A percentile compares a stretch with the other conserved stretches of the same genome.
Conservation (phyloP, 2,113 vertebrate genomes). For the Hucho hucho region DNA sequence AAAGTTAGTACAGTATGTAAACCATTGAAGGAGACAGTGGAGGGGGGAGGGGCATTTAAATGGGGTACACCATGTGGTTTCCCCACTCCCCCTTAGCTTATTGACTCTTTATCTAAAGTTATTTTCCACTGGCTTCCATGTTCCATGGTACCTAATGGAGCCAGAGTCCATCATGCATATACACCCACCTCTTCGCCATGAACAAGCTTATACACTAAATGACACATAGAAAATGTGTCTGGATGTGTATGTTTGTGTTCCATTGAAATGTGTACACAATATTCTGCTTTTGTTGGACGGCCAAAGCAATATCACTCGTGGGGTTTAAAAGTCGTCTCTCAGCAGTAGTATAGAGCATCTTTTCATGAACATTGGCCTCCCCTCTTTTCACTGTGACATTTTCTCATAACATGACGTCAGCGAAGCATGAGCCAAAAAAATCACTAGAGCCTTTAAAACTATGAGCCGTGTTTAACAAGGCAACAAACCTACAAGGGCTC, state of each 20-base stretch:
- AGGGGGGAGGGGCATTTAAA: slow-evolving; percentile 15
- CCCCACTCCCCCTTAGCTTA: slow-evolving; percentile 11
- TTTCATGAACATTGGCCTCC: slow-evolving; percentile 15
- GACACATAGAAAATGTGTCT: slow-evolving; percentile 21
- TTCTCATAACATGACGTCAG: slow-evolving; percentile 36
- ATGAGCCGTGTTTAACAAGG: slow-evolving; percentile 48
- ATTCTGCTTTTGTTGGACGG: not conserved
- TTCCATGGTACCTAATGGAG: slow-evolving; percentile 18
- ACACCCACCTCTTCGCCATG: not conserved
- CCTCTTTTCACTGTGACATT: slow-evolving; percentile 26
- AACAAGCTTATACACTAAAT: slow-evolving; percentile 11
- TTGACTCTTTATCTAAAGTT: slow-evolving; percentile 14
- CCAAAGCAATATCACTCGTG: slow-evolving; percentile 3
- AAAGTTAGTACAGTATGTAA: not conserved
- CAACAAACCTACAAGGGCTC: slow-evolving; percentile 23
- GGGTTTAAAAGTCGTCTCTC: slow-evolving; percentile 10
- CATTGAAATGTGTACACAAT: not conserved
- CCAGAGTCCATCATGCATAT: not conserved
- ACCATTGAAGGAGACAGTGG: not conserved
- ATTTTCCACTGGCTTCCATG: slow-evolving; percentile 16
- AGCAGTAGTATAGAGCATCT: slow-evolving; percentile 9
- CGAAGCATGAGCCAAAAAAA: slow-evolving; percentile 42
- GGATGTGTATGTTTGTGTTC: not conserved
- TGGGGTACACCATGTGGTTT: not conserved
- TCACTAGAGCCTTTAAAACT: slow-evolving; percentile 31